Evolutionary conservation across 23 tunicate genomes (phyloP), one percentile per base, ranked within the genome.

Genomic region (Aplidium turbinatum): DNA sequence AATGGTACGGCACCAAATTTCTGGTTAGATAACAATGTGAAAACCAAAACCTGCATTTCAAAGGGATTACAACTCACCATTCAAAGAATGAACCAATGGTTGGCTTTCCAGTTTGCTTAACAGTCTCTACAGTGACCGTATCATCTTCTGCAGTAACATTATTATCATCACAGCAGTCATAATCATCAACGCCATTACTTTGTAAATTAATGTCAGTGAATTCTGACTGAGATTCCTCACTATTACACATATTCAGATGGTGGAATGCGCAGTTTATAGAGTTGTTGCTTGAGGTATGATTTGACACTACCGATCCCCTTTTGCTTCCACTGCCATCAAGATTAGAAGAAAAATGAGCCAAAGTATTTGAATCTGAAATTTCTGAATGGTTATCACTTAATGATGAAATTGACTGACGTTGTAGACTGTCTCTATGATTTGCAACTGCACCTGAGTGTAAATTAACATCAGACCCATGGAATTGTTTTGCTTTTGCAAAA

Each of bases 41-140:
- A 42, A 13, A 9, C 9, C 13, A 42, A 42, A 9, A 9, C 9
- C 48, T 13, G 13, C 13, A 42, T 13, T 42, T 20, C 24, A 54
- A 18, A 54, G 21, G 6, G 21, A 6, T 18, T 18, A 54, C 6
- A 11, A 54, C 67, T 29, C 5, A 60, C 67, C 67, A 60, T 5
- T 60, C 67, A 60, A 60, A 26, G 4, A 60, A 29, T 5, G 35
- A 60, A 5, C 67, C 67, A 11, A 60, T 25, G 5, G 67, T 60
- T 5, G 30, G 34, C n/a, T n/a, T 60, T 60, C 36, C 31, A 60
- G 9, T 26, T 9, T 19, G 9, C 11, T 4, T 3, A 18, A n/a
- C 60, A 54, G 60, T 25, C 23, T 54, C 6, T 5, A 25, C n/a
- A 5, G 30, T 38, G 6, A 4, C 35, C 4, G 7, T 11, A 29